phyloP scores from a whole-genome alignment of 1,140 invertebrate species.

The Formica selysi region DNA sequence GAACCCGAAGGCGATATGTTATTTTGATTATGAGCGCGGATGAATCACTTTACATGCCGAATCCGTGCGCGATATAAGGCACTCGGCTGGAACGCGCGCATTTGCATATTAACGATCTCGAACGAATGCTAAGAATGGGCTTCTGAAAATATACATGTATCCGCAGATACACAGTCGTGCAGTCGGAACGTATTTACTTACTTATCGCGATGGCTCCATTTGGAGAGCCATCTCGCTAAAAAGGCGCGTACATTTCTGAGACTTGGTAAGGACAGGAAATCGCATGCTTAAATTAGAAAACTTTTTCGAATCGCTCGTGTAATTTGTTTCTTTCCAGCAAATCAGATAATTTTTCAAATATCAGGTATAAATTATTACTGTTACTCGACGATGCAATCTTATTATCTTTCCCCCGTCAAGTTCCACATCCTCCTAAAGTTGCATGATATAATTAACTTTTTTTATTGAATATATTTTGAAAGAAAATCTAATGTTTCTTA shows the following conservation, averaged over 20 bases:
- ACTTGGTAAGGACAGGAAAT: background rate
- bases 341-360: background rate
- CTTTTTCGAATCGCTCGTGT: background rate
- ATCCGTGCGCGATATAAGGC: constrained; percentile 63
- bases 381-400: background rate
- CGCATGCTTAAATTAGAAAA: background rate
- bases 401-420: background rate
- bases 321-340: background rate
- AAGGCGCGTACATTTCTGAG: background rate
- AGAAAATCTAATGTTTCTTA: background rate
- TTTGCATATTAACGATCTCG: constrained; percentile 73
- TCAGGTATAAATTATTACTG: background rate
- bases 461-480: background rate
- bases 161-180: background rate
- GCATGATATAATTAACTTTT: background rate
- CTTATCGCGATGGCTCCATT: constrained; percentile 14
- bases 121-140: constrained; percentile 61
- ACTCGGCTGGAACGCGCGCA: constrained; percentile 56
- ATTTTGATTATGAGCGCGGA: constrained; percentile 61
- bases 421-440: background rate
- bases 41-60: constrained; percentile 65
- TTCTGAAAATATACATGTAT: constrained; percentile 34
- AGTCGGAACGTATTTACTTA: background rate
- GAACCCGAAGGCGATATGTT: constrained; percentile 18
- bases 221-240: background rate